phyloP scores from a whole-genome alignment of 2,888 invertebrate genomes.

The Cotesia congregata region DNA sequence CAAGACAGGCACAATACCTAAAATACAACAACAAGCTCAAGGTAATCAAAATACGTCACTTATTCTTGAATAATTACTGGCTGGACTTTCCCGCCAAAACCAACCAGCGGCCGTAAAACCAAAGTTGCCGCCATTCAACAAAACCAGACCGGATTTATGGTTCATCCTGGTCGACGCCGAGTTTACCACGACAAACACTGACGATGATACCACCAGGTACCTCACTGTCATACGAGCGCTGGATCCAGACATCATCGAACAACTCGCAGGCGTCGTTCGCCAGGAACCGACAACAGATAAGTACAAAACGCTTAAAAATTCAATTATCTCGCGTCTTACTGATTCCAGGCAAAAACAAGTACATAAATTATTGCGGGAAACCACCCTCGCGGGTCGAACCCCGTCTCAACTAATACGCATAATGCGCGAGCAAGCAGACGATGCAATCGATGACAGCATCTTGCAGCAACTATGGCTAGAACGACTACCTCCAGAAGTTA shows the following conservation, averaged over 20 bases:
- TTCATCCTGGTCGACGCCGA: no score
- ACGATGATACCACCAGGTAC: not conserved
- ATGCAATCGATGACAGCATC: not conserved
- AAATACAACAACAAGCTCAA: no score
- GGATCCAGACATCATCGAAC: not conserved
- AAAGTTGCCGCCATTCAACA: no score
- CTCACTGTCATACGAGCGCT: not conserved
- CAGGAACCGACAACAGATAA: not conserved
- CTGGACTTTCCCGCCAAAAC: no score
- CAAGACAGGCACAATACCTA: no score
- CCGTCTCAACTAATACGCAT: not conserved
- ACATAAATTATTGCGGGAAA: not conserved
- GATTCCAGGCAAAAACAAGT: not conserved
- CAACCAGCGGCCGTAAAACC: no score
- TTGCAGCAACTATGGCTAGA: not conserved
- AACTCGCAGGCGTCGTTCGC: not conserved
- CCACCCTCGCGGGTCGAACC: not conserved
- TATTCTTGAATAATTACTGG: no score
- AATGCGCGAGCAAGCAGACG: not conserved
- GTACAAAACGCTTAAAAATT: not conserved
- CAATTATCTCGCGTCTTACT: not conserved
- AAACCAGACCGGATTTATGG: no score
- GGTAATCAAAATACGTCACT: no score
- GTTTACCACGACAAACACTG: no score
- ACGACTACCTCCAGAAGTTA: not conserved